These are phyloP conservation scores for Dicyrtoma fusca DNA, from an alignment of 2,888 invertebrate genomes.

Conservation along the genomic window DNA sequence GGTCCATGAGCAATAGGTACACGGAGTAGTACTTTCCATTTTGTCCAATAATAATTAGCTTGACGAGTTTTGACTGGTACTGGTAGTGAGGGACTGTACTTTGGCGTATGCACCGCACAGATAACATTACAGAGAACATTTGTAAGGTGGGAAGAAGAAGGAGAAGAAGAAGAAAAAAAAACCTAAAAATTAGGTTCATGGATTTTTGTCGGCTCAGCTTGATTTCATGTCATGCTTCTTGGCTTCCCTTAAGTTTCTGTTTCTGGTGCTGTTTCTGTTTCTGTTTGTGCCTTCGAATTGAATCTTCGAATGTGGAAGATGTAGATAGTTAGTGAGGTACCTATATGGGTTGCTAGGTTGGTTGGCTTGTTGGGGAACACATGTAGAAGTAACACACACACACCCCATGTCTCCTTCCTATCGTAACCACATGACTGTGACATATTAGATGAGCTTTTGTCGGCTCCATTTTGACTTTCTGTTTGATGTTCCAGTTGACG, in stretches of 20 bases:
- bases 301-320: too few species aligned
- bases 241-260: not conserved
- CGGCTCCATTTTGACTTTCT: slow-evolving; percentile 27
- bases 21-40: slow-evolving; percentile 16
- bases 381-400: too few species aligned
- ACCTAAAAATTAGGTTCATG: slow-evolving; percentile 10
- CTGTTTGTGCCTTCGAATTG: too few species aligned
- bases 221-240: slow-evolving; percentile 17
- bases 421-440: not conserved
- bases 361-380: too few species aligned
- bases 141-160: not conserved
- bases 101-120: too few species aligned
- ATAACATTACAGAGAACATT: too few species aligned
- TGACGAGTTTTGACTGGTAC: slow-evolving; percentile 25
- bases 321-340: too few species aligned
- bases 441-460: slow-evolving; percentile 13
- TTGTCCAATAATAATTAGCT: slow-evolving; percentile 42
- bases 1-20: slow-evolving; percentile 3
- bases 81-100: too few species aligned
- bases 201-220: slow-evolving; percentile 3
- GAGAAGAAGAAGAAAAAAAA: too few species aligned
- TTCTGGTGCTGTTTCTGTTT: too few species aligned
- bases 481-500: slow-evolving; percentile 20
- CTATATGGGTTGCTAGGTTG: too few species aligned
- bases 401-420: too few species aligned